phyloP scores from a whole-genome alignment of 2,113 vertebrate genomes.

The Semnornis frantzii region DNA sequence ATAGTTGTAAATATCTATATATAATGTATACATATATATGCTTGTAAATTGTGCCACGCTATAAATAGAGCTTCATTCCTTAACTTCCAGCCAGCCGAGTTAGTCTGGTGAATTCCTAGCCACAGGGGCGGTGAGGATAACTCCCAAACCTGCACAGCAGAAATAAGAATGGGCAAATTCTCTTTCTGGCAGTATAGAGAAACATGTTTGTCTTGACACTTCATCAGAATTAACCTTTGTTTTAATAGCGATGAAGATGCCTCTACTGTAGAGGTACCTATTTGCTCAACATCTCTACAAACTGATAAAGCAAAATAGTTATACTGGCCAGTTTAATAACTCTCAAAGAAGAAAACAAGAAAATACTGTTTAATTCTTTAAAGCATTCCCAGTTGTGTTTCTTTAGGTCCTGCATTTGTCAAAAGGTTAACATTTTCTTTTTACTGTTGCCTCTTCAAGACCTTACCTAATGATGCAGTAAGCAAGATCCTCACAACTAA shows the following conservation, averaged over 20 bases:
- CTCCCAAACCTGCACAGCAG: background rate
- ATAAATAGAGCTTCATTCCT: too few species aligned
- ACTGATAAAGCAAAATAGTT: background rate
- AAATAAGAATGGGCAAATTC: background rate
- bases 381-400: background rate
- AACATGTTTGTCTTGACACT: background rate
- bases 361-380: background rate
- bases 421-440: background rate
- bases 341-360: background rate
- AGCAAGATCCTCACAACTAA: background rate
- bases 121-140: too few species aligned
- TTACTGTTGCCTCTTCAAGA: background rate
- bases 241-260: background rate
- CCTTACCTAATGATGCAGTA: background rate
- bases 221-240: background rate
- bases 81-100: too few species aligned
- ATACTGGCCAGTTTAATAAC: background rate
- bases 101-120: too few species aligned
- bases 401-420: background rate
- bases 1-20: too few species aligned
- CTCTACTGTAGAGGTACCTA: background rate
- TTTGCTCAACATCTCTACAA: background rate
- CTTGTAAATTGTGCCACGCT: too few species aligned
- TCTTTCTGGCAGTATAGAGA: background rate
- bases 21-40: too few species aligned